Evolutionary conservation across 2,888 invertebrate species (phyloP).

Genomic region (Sphaerophoria rueppellii): DNA sequence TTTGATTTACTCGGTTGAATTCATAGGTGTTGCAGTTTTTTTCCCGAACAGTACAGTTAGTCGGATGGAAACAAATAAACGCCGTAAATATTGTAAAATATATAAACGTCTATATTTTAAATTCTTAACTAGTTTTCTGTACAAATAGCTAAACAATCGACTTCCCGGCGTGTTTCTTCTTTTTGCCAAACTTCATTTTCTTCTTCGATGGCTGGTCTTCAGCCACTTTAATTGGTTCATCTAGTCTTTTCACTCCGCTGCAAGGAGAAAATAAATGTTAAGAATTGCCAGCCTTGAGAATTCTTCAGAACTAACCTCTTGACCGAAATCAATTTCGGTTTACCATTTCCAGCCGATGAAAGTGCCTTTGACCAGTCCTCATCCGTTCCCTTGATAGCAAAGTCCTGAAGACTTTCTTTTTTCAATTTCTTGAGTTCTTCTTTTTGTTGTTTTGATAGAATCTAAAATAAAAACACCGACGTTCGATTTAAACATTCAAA

Average conservation of each 20-base stretch:
- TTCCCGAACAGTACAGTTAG: neutral
- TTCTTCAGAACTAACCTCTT: slow-evolving; percentile 76
- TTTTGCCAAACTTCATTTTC: slow-evolving; percentile 77
- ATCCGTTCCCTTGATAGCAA: slow-evolving; percentile 93
- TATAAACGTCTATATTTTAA: slow-evolving; percentile 60
- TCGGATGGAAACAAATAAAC: slow-evolving; percentile 27
- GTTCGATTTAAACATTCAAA: no score
- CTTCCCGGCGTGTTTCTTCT: slow-evolving; percentile 74
- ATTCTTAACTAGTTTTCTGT: slow-evolving; percentile 37
- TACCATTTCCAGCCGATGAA: slow-evolving; percentile 71
- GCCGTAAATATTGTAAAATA: slow-evolving; percentile 47
- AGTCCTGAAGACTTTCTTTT: slow-evolving; percentile 90
- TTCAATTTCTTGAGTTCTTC: slow-evolving; percentile 89
- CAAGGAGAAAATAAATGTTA: neutral
- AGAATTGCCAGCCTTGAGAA: neutral
- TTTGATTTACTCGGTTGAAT: slow-evolving; percentile 40
- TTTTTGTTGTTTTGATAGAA: slow-evolving; percentile 89
- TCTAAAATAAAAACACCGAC: slow-evolving; percentile 79
- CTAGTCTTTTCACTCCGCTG: slow-evolving; percentile 79
- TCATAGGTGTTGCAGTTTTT: neutral
- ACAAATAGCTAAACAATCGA: slow-evolving; percentile 55
- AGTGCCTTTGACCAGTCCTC: slow-evolving; percentile 90
- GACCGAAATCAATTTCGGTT: slow-evolving; percentile 78
- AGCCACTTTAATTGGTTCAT: slow-evolving; percentile 72
- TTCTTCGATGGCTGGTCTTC: slow-evolving; percentile 76